Percentiles rank a stretch among this genome's conserved stretches.
Evolutionary conservation across 2,888 invertebrate species (phyloP).

Genomic region (Spodoptera littoralis): DNA sequence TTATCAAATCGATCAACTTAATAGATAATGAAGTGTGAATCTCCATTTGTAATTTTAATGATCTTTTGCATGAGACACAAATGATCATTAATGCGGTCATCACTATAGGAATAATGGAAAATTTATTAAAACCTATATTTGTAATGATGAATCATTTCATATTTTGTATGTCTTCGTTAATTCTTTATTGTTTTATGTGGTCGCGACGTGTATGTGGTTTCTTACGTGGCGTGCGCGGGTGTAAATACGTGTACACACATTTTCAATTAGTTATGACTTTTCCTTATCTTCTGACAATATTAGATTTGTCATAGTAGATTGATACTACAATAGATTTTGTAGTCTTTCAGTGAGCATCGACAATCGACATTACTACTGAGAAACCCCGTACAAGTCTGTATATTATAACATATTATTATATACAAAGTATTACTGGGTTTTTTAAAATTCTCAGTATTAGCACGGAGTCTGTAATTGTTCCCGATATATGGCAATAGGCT

Average conservation of each 20-base stretch:
- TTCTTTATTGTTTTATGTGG: constrained; percentile 7
- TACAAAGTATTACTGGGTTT: too few relatives aligned
- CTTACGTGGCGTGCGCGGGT: not conserved
- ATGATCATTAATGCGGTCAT: constrained; percentile 44
- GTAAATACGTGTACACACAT: not conserved
- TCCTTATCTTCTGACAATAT: not conserved
- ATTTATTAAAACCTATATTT: constrained; percentile 27
- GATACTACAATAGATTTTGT: too few relatives aligned
- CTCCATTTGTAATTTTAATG: constrained; percentile 29
- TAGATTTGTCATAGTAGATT: too few relatives aligned
- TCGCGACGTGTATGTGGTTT: not conserved
- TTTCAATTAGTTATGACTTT: not conserved
- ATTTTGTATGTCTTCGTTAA: not conserved
- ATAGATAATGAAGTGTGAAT: not conserved
- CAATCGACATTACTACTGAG: too few relatives aligned
- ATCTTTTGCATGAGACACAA: constrained; percentile 34
- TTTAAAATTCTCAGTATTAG: too few relatives aligned
- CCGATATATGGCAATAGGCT: too few relatives aligned
- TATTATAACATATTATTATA: too few relatives aligned
- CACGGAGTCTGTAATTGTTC: too few relatives aligned
- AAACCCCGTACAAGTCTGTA: too few relatives aligned
- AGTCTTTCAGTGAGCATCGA: too few relatives aligned
- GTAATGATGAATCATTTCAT: constrained; percentile 27
- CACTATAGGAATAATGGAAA: constrained; percentile 35
- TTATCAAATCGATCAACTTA: too few relatives aligned